phyloP scores from a whole-genome alignment of 2,888 invertebrate species.

The Aelia acuminata region DNA sequence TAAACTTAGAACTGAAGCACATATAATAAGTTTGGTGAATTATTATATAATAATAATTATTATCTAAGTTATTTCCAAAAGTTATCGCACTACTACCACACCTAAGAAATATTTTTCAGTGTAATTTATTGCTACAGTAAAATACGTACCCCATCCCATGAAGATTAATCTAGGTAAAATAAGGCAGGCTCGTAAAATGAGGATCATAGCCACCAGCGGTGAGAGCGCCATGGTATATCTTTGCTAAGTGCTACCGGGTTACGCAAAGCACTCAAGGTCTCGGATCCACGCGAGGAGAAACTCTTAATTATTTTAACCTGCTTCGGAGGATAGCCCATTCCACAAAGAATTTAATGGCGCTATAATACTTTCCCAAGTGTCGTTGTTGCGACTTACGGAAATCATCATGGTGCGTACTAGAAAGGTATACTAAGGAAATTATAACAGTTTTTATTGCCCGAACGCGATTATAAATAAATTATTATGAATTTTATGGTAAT shows the following conservation, averaged over 20 bases:
- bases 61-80: neutral
- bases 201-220: neutral
- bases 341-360: neutral
- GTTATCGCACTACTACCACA: neutral
- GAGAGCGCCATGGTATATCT: neutral
- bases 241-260: neutral
- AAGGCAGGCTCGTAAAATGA: neutral
- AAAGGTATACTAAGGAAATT: too few species aligned
- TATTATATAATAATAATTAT: neutral
- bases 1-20: neutral
- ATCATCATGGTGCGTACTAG: too few species aligned
- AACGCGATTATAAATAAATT: too few species aligned
- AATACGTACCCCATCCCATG: neutral
- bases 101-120: neutral
- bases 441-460: too few species aligned
- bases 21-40: neutral
- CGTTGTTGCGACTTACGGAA: neutral
- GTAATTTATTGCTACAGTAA: neutral
- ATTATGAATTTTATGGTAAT: too few species aligned
- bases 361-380: neutral
- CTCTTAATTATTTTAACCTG: slow-evolving; percentile 7
- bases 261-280: slow-evolving; percentile 10
- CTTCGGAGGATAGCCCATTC: neutral
- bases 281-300: neutral
- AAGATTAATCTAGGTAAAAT: neutral